Conservation (phyloP, 1,140 invertebrate genomes). For the Choristoneura fumiferana region DNA sequence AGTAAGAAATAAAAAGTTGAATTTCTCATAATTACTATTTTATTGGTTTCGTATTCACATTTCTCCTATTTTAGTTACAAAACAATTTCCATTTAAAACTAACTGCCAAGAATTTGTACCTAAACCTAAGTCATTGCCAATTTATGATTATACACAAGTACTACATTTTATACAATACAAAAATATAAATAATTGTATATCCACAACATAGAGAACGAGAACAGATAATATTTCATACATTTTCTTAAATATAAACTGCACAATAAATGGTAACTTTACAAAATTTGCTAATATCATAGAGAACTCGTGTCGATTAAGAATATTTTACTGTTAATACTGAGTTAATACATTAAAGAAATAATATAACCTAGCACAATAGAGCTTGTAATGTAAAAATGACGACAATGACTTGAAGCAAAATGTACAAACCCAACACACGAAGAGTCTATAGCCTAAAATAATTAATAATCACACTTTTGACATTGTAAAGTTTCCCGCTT, state of each 20-base stretch:
- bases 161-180: constrained; percentile 13
- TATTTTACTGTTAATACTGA: background rate
- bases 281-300: background rate
- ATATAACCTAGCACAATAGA: background rate
- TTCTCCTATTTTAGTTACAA: constrained; percentile 73
- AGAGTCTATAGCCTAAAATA: constrained; percentile 63
- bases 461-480: constrained; percentile 72
- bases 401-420: constrained; percentile 69
- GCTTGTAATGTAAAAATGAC: constrained; percentile 24
- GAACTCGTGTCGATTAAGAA: background rate
- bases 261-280: constrained; percentile 30
- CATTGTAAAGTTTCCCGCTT: constrained; percentile 74
- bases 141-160: constrained; percentile 13
- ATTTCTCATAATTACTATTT: constrained; percentile 55
- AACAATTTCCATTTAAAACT: constrained; percentile 66
- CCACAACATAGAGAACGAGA: constrained; percentile 9
- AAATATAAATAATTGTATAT: constrained; percentile 18
- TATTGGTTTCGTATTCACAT: constrained; percentile 75
- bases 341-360: background rate
- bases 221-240: constrained; percentile 4
- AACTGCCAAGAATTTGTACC: constrained; percentile 62
- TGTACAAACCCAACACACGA: constrained; percentile 64
- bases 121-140: constrained; percentile 69
- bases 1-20: background rate
- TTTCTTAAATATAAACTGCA: background rate